A percentile compares a stretch with the other conserved stretches of the same genome.
These are phyloP conservation scores for Stenotaenia linearis DNA, from an alignment of 2,888 invertebrate species.

Conservation along the genomic window DNA sequence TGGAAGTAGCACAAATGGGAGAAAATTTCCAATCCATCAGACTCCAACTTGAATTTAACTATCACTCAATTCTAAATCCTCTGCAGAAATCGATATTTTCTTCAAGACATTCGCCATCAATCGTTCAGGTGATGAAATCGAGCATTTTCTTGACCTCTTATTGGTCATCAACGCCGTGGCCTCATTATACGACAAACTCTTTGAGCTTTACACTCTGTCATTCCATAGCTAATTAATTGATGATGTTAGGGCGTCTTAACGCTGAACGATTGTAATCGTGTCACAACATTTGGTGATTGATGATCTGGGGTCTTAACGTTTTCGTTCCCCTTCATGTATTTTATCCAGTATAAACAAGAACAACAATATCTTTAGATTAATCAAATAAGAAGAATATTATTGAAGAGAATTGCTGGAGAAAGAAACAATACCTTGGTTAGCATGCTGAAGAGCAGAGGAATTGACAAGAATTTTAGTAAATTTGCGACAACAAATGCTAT, in stretches of 20 bases:
- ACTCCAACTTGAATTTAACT: not conserved
- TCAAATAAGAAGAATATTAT: no score
- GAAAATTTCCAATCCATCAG: slow-evolving; percentile 4
- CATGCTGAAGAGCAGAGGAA: no score
- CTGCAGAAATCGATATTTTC: not conserved
- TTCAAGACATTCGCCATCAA: not conserved
- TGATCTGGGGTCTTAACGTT: not conserved
- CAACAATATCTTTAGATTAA: not conserved
- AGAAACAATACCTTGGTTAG: no score
- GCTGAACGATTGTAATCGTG: not conserved
- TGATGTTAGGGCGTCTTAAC: not conserved
- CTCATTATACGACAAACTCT: not conserved
- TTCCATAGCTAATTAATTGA: slow-evolving; percentile 3
- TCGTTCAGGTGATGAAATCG: not conserved
- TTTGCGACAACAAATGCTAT: no score
- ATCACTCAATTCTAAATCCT: not conserved
- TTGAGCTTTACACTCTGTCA: not conserved
- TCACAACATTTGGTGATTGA: not conserved
- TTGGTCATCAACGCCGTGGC: not conserved
- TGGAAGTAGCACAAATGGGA: no score
- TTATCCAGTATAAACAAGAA: not conserved
- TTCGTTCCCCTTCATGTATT: not conserved
- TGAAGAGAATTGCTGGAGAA: no score
- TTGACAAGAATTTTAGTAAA: no score
- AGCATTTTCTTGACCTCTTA: not conserved